phyloP scores from a whole-genome alignment of 2,888 invertebrate genomes.

The Creontiades dilutus region DNA sequence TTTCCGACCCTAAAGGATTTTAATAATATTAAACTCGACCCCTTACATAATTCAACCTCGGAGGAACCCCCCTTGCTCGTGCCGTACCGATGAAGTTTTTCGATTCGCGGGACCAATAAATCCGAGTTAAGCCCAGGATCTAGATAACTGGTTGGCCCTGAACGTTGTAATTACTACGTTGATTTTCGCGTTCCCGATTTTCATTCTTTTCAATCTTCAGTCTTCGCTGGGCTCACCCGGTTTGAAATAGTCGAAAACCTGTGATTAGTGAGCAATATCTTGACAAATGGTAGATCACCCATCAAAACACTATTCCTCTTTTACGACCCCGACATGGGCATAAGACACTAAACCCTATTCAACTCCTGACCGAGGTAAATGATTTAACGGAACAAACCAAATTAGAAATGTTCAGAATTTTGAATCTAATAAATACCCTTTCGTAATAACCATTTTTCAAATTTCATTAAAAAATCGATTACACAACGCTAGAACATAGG shows the following conservation, averaged over 20 bases:
- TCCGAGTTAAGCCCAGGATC: slow-evolving; percentile 40
- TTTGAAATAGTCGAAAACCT: neutral
- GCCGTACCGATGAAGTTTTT: slow-evolving; percentile 52
- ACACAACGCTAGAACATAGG: too few relatives aligned
- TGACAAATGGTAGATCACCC: neutral
- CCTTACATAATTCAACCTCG: slow-evolving; percentile 61
- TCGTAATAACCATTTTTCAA: too few relatives aligned
- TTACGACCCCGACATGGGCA: too few relatives aligned
- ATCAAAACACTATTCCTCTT: neutral
- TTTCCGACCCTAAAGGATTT: slow-evolving; percentile 44
- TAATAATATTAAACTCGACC: slow-evolving; percentile 58
- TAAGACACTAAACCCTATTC: too few relatives aligned
- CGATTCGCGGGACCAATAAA: slow-evolving; percentile 26
- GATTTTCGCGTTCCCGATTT: slow-evolving; percentile 47
- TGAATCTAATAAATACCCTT: too few relatives aligned
- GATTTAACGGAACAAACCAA: too few relatives aligned
- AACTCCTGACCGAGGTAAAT: too few relatives aligned
- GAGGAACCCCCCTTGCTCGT: slow-evolving; percentile 38
- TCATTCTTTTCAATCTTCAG: slow-evolving; percentile 37
- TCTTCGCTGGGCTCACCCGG: neutral
- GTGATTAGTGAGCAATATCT: neutral
- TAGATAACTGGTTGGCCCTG: slow-evolving; percentile 44
- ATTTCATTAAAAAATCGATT: too few relatives aligned
- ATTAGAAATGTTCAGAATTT: too few relatives aligned
- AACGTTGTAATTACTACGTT: slow-evolving; percentile 51